A percentile compares a stretch with the other conserved stretches of the same genome.
phyloP scores from a whole-genome alignment of 2,113 vertebrate genomes.

The Melozone crissalis region DNA sequence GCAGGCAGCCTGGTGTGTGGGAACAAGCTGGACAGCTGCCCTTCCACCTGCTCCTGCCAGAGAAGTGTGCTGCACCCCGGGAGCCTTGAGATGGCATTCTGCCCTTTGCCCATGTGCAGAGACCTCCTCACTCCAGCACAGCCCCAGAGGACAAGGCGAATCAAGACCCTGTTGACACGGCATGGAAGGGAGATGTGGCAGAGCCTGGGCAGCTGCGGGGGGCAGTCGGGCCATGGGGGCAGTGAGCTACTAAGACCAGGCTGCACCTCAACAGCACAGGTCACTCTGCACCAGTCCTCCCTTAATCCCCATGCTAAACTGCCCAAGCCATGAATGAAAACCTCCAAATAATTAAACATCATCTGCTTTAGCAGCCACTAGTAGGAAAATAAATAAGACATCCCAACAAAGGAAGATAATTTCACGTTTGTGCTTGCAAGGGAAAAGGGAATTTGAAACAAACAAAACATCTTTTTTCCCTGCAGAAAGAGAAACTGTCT shows the following conservation, averaged over 20 bases:
- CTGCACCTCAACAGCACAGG: background rate
- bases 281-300: background rate
- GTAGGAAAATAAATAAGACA: slow-evolving; percentile 51
- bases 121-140: background rate
- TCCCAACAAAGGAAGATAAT: slow-evolving; percentile 36
- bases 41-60: background rate
- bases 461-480: slow-evolving; percentile 32
- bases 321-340: background rate
- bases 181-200: background rate
- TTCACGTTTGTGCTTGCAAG: slow-evolving; percentile 7
- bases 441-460: slow-evolving; percentile 40
- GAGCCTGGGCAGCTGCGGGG: background rate
- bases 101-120: background rate
- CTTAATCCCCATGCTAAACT: background rate
- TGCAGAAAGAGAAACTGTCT: slow-evolving; percentile 42
- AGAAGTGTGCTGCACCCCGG: accelerated
- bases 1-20: accelerated
- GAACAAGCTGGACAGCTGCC: background rate
- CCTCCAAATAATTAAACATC: slow-evolving; percentile 18
- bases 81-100: accelerated
- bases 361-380: background rate
- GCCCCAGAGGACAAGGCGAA: background rate
- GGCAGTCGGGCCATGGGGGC: background rate
- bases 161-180: accelerated
- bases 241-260: background rate